Conservation (phyloP, 2,888 invertebrate genomes). For the Agrypnus murinus region DNA sequence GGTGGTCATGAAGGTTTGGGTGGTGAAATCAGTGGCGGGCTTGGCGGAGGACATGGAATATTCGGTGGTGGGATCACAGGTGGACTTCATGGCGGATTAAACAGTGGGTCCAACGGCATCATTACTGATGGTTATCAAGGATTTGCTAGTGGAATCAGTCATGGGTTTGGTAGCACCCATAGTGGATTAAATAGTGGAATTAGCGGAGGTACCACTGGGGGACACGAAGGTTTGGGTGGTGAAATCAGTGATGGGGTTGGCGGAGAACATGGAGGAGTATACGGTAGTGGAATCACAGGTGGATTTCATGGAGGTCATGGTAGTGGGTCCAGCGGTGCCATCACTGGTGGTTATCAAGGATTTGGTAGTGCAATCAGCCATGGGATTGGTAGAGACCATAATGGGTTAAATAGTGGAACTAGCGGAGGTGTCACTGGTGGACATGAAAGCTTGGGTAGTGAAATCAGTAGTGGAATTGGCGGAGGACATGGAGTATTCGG, state of each 20-base stretch:
- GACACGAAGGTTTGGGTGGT: slow-evolving; percentile 51
- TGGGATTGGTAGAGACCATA: no score
- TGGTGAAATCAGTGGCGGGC: not conserved
- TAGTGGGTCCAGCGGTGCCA: no score
- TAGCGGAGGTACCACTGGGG: slow-evolving; percentile 32
- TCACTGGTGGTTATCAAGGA: no score
- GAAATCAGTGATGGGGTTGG: not conserved
- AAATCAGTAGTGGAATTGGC: no score
- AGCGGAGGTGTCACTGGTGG: no score
- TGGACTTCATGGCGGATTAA: not conserved
- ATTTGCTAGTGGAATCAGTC: not conserved
- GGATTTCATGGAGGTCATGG: no score
- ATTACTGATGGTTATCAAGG: no score
- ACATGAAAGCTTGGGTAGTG: no score
- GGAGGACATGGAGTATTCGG: no score
- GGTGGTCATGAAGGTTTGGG: slow-evolving; percentile 50
- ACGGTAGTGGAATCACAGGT: not conserved
- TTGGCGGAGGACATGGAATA: not conserved
- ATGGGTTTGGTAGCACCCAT: slow-evolving; percentile 50
- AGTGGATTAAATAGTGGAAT: no score
- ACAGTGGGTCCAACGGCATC: not conserved
- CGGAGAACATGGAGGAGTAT: not conserved
- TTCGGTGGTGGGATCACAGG: not conserved
- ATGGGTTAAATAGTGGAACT: no score
- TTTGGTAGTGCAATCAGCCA: no score